Evolutionary conservation across 2,888 invertebrate genomes (phyloP), one percentile per base, ranked within the genome.

Genomic region (Archips xylosteana): DNA sequence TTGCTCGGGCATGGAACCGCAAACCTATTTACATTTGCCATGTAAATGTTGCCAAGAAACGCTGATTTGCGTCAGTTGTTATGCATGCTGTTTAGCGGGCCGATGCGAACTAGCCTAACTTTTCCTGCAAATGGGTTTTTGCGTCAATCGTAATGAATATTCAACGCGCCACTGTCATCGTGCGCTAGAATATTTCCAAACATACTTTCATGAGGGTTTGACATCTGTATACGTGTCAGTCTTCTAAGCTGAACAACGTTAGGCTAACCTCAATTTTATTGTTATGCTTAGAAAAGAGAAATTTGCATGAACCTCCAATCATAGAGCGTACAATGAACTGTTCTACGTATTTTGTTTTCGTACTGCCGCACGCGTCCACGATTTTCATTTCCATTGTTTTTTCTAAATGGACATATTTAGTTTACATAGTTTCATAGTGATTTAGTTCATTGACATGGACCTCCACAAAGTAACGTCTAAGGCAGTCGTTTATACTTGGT

Each of bases 21-120:
- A 63, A 73, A n/a, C 68, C 15, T 73, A 63, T 69, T 73, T 63
- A 59, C 73, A 78, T 81, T 80, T 74, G 71, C 75, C 75, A 75
- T 76, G 80, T 71, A 77, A 78, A 66, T 75, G 79, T 72, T 78
- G 77, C 76, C 77, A 77, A 78, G 79, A 82, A 63, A 39, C 76
- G 80, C 75, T 75, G 78, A 83, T 84, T 87, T 92, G 86, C 92
- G 92, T 92, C 91, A 92, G 85, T 79, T 70, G 68, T 54, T 89
- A 87, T 91, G 86, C 79, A 78, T 77, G 82, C 72, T 77, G 78
- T 83, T 93, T 93, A 93, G 89, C 90, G 79, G 76, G 60, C 77
- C 72, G 74, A 76, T 82, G 91, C 81, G 83, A 92, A 91, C 83
- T 81, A 80, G 78, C 82, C 82, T 84, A 85, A 87, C 82, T 84